These are phyloP conservation scores for Galaxias olidus DNA, from an alignment of 2,797 vertebrate species.

Conservation along the genomic window DNA sequence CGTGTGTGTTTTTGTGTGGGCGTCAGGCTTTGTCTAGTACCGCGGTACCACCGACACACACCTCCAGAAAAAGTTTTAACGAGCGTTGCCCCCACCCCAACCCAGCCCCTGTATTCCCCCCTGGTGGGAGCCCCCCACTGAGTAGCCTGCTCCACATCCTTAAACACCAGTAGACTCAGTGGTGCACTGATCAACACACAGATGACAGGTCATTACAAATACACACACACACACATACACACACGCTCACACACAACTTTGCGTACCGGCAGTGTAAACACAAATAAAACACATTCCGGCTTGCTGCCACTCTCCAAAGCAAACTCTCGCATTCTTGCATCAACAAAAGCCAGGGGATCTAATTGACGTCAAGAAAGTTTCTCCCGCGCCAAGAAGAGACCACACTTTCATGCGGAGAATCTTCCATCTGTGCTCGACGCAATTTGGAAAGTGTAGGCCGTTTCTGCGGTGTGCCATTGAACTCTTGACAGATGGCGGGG, in stretches of 20 bases:
- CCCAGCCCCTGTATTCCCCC: slow-evolving; percentile 20
- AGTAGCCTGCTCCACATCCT: slow-evolving; percentile 37
- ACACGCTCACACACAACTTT: slow-evolving; percentile 7
- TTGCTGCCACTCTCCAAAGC: slow-evolving; percentile 38
- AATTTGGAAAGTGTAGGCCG: slow-evolving; percentile 12
- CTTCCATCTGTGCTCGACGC: slow-evolving; percentile 27
- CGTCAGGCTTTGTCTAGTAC: slow-evolving; percentile 48
- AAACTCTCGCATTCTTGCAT: slow-evolving; percentile 28
- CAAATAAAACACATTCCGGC: slow-evolving; percentile 3
- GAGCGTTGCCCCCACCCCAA: slow-evolving; percentile 43
- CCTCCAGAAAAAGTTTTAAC: slow-evolving; percentile 67
- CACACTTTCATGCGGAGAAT: slow-evolving; percentile 27
- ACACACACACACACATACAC: slow-evolving; percentile 4
- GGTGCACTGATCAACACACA: slow-evolving; percentile 43
- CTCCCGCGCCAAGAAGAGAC: slow-evolving; percentile 30
- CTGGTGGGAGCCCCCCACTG: slow-evolving; percentile 41
- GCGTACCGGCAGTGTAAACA: background rate
- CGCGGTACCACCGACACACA: slow-evolving; percentile 55
- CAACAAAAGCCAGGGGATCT: slow-evolving; percentile 39
- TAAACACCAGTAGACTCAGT: slow-evolving; percentile 23
- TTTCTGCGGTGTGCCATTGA: slow-evolving; percentile 21
- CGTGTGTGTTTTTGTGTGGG: background rate
- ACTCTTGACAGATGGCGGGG: slow-evolving; percentile 8
- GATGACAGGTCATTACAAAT: slow-evolving; percentile 44
- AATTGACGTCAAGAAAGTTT: slow-evolving; percentile 63